These are phyloP conservation scores for Malthinus seriepunctatus DNA, from an alignment of 2,888 invertebrate genomes.

Conservation along the genomic window DNA sequence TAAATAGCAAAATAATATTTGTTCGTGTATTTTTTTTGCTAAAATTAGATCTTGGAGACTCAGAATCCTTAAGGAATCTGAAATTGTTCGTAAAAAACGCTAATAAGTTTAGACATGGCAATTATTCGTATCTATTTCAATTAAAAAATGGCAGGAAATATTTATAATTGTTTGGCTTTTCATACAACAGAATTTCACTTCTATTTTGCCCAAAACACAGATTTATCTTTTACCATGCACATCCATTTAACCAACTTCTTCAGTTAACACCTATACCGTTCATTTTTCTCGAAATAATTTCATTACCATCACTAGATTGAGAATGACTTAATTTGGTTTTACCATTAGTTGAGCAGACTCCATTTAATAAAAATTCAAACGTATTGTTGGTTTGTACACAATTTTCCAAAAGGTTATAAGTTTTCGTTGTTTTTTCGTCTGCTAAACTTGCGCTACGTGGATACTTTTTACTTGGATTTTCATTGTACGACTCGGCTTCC, in stretches of 20 bases:
- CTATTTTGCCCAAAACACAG: no score
- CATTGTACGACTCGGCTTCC: slow-evolving; percentile 36
- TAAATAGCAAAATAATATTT: no score
- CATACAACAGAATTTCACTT: no score
- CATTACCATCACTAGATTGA: slow-evolving; percentile 15
- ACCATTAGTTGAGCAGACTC: slow-evolving; percentile 43
- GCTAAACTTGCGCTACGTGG: slow-evolving; percentile 14
- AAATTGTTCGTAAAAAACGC: no score
- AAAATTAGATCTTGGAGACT: no score
- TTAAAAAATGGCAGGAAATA: no score
- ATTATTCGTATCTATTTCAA: no score
- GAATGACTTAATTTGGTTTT: slow-evolving; percentile 50
- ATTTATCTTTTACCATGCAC: background rate
- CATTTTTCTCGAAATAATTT: slow-evolving; percentile 41
- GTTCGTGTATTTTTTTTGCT: no score
- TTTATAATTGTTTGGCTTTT: no score
- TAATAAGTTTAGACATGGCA: no score
- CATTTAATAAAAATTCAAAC: slow-evolving; percentile 48
- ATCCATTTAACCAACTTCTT: background rate
- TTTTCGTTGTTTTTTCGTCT: slow-evolving; percentile 8
- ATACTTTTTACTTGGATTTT: slow-evolving; percentile 2
- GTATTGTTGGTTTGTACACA: background rate
- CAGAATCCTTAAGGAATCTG: no score
- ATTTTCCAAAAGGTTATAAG: slow-evolving; percentile 13
- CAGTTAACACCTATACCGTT: slow-evolving; percentile 21